Evolutionary conservation across 2,797 vertebrate genomes (phyloP), one percentile per base, ranked within the genome.

Genomic region (Chaetophractus vellerosus): DNA sequence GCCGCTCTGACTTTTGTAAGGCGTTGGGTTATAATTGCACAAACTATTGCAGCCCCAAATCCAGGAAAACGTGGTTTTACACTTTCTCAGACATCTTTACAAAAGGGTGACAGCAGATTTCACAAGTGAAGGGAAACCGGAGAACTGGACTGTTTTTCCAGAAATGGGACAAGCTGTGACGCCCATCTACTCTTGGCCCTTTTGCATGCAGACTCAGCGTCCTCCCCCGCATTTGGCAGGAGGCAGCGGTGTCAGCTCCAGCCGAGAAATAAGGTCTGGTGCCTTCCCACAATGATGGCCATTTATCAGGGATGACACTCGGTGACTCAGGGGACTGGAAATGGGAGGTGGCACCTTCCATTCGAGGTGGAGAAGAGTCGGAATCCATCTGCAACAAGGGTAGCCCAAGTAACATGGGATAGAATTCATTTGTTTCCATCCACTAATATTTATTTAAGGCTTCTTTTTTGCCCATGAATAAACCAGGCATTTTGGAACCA

Each of bases 1-100:
- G 16, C 92, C 95, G 88, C 61, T 90, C 97, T 96, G 96, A 93
- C 97, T 97, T 82, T 91, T 95, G 74, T 96, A 97, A 97, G 97
- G 96, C 86, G 96, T 63, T 89, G 66, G 89, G 97, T 96, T 97
- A 95, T 98, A 97, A 98, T 97, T 98, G 97, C 96, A 97, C 96
- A 97, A 98, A 98, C 97, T 93, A 88, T 85, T 63, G 88, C 93
- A 0, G 97, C 96, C 97, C 97, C 75, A 86, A 94, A 95, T 96
- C 71, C 26, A 92, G 90, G 95, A 98, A 98, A 97, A 97, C 89
- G 52, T 93, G 97, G 93, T 92, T 97, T 98, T 96, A 93, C 96
- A 96, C 94, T 94, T 94, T 81, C 96, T 96, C 96, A 71, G 86
- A 97, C 97, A 94, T 96, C 96, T 92, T 96, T 94, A 88, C 87